Conservation (phyloP, 2,888 invertebrate genomes). For the Zeuzera pyrina region DNA sequence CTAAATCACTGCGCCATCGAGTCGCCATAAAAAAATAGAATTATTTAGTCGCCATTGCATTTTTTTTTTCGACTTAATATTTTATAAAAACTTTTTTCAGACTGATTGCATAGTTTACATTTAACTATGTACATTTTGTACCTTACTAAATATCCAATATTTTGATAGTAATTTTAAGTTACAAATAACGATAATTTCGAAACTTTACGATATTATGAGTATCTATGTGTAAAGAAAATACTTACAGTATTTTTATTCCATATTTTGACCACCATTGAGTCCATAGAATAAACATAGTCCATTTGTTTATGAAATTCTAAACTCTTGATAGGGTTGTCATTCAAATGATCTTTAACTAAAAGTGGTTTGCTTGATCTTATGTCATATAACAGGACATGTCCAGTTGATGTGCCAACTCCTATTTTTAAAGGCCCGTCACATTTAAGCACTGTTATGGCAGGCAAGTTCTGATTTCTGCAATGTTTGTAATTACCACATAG, state of each 20-base stretch:
- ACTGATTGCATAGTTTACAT: background rate
- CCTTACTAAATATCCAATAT: too few species aligned
- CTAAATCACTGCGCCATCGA: too few species aligned
- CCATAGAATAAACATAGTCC: constrained; percentile 91
- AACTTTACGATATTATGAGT: too few species aligned
- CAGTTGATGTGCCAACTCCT: constrained; percentile 95
- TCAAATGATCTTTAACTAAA: constrained; percentile 94
- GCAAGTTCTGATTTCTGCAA: constrained; percentile 76
- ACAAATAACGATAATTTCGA: too few species aligned
- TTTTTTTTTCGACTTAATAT: too few species aligned
- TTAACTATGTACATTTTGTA: too few species aligned
- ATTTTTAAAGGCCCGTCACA: constrained; percentile 83
- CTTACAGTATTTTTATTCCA: constrained; percentile 90
- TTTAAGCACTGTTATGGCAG: constrained; percentile 84
- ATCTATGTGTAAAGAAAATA: too few species aligned
- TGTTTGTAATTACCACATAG: constrained; percentile 1
- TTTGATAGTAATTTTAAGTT: too few species aligned
- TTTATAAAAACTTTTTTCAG: background rate
- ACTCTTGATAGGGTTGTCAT: constrained; percentile 91
- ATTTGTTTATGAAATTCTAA: constrained; percentile 87
- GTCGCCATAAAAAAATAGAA: too few species aligned
- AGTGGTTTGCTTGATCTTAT: constrained; percentile 92
- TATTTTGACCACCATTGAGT: constrained; percentile 88
- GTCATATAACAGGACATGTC: constrained; percentile 95
- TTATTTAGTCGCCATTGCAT: too few species aligned